Base-by-base conservation (phyloP, 1,140 invertebrate genomes). In the Cotesia vestalis region DNA sequence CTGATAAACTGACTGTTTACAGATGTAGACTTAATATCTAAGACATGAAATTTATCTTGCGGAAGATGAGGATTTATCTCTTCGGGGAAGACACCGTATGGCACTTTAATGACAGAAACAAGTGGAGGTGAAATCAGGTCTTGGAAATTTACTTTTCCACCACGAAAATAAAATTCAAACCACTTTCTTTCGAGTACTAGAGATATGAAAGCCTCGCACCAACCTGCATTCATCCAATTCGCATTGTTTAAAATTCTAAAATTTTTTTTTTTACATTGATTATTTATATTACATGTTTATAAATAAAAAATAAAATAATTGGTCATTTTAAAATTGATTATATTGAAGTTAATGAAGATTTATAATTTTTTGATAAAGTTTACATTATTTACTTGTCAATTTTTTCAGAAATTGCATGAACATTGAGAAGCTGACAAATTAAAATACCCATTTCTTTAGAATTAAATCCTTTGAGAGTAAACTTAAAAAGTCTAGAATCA, bases 401-500 rank as follows among this genome's bases (percentile, higher is more conserved):
- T 69, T 88, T 84, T 3, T 82, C 71, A 0, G 89, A 85, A 59
- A 91, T 88, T 0, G 85, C 90, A 40, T 86, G 79, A 0, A 90
- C 89, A 38, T 89, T 84, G 3, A 91, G 78, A 62, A 90, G 83
- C 77, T 91, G 90, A 73, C 90, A 91, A 0, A 86, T 87, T 2
- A 91, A 76, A 3, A 84, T 83, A 0, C 84, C 78, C 11, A 88
- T 80, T 66, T 83, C 86, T 75, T 85, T 82, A 0, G 83, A 72
- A 35, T 84, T 75, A 2, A 88, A 75, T 11, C 66, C 74, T 0
- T 4, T 0, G 5, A 83, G 40, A 0, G 53, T 17, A 8, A n/a
- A 63, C 4, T 62, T 74, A 17, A 51, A 64, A 20, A 83, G 46
- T 14, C 77, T 78, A n/a, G 73, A 66, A 14, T 81, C 76, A 1